Evolutionary conservation across 1,140 invertebrate genomes (phyloP).

Genomic region (Drosophila nigromelanica): DNA sequence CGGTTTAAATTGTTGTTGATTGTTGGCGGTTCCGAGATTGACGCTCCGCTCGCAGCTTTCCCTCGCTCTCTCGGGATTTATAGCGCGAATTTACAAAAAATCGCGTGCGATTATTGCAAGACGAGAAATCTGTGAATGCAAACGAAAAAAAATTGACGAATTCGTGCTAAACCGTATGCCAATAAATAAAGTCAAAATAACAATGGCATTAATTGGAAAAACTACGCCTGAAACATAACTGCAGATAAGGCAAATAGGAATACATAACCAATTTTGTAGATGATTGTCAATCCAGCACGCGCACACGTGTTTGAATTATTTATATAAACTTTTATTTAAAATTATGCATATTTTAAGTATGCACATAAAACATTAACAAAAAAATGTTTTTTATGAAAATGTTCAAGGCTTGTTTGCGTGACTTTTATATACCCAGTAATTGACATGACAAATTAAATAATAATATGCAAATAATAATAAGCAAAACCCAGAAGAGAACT

Average conservation of each 20-base stretch:
- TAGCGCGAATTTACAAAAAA: constrained; percentile 40
- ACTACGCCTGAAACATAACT: constrained; percentile 1
- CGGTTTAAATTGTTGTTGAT: constrained; percentile 69
- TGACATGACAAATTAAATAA: neutral
- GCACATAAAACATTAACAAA: neutral
- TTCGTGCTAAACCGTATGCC: constrained; percentile 16
- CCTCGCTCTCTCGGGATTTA: constrained; percentile 41
- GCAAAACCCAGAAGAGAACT: no score
- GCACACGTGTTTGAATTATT: constrained; percentile 25
- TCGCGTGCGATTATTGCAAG: constrained; percentile 62
- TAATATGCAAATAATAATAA: no score
- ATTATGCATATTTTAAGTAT: constrained; percentile 13
- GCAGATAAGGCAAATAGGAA: neutral
- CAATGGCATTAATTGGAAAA: neutral
- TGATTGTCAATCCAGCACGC: constrained; percentile 13
- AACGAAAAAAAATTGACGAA: constrained; percentile 55
- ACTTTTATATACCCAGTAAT: neutral
- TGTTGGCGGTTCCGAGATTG: constrained; percentile 44
- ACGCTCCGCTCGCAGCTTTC: constrained; percentile 19
- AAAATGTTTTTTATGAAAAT: neutral
- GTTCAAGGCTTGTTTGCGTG: neutral
- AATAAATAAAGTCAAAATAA: neutral
- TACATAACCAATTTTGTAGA: neutral
- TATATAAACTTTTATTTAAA: constrained; percentile 1
- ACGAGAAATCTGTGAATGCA: constrained; percentile 29